These are phyloP conservation scores for Carettochelys insculpta DNA, from an alignment of 2,113 vertebrate genomes.

Conservation along the genomic window DNA sequence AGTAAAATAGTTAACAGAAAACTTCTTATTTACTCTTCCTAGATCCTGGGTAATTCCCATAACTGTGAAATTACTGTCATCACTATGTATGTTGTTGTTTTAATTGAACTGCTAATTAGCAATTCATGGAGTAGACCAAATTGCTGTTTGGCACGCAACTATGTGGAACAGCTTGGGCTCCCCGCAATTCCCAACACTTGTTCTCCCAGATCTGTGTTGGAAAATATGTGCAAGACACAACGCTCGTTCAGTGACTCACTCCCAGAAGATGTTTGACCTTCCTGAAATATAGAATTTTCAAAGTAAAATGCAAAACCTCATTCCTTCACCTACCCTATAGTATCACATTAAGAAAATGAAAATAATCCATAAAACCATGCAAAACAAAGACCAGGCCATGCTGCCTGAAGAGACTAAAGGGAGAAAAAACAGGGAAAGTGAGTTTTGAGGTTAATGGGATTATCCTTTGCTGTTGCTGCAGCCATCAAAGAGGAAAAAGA, in stretches of 20 bases:
- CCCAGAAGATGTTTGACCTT: background rate
- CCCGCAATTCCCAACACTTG: slow-evolving; percentile 5
- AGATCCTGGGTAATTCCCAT: slow-evolving; percentile 31
- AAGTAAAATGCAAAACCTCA: background rate
- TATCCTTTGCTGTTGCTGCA: slow-evolving; percentile 13
- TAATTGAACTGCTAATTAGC: slow-evolving; percentile 69
- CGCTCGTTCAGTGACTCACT: background rate
- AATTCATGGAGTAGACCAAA: slow-evolving; percentile 51
- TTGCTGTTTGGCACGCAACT: slow-evolving; percentile 35
- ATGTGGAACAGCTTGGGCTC: background rate
- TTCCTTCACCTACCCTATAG: background rate
- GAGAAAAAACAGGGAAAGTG: background rate
- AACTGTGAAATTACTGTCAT: slow-evolving; percentile 46
- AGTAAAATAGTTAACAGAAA: slow-evolving; percentile 37
- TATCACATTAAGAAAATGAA: background rate
- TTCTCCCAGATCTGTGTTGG: background rate
- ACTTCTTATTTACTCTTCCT: slow-evolving; percentile 32
- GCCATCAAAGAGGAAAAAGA: background rate
- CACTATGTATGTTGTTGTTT: slow-evolving; percentile 47
- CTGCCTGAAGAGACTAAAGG: background rate
- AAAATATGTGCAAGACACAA: background rate
- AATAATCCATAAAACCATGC: background rate
- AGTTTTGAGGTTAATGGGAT: background rate
- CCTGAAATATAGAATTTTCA: background rate
- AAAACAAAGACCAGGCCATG: background rate